Evolutionary conservation across 2,797 vertebrate genomes (phyloP), one percentile per base, ranked within the genome.

Genomic region (Pantherophis alleghaniensis): DNA sequence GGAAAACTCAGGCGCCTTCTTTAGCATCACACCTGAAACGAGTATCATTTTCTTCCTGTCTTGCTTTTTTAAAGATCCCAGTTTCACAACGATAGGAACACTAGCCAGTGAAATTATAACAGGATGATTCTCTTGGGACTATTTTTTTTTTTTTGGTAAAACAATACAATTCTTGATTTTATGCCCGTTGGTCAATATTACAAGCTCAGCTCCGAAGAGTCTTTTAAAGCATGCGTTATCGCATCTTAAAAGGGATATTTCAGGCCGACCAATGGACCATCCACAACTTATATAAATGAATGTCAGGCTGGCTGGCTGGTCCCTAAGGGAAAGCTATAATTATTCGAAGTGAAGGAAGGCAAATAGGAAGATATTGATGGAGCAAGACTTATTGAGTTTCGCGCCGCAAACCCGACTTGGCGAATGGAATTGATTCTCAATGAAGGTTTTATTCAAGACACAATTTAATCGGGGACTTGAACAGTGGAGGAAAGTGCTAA

Each of bases 291-390:
- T 83, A 47, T 37, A 47, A 47, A 83, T 10, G 37, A 42, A 83
- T 24, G 74, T 83, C 74, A 83, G 74, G 37, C 74, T 47, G 20
- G 37, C 74, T 47, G 20, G 20, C 74, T 47, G 37, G 74, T 69
- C 94, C 93, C 91, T 95, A n/a, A 7, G 59, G 74, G 94, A 89
- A 1, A 12, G 0, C 14, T 92, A 16, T 26, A 95, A 93, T 95
- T 95, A 96, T 89, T 87, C 87, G 89, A 55, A 93, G 32, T 91
- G 79, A 97, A 93, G 61, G 92, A 95, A 83, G 89, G 10, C 20
- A 69, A 37, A 91, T 3, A 89, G 63, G 86, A 95, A 93, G 42
- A 88, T 95, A 95, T 69, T 91, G 94, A 95, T 79, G 93, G 89
- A 90, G 22, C 16, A 37, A 74, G 32, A 55, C 60, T 94, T 94